A percentile compares a stretch with the other conserved stretches of the same genome.
These are phyloP conservation scores for Edolisoma coerulescens DNA, from an alignment of 2,113 vertebrate species.

Conservation along the genomic window DNA sequence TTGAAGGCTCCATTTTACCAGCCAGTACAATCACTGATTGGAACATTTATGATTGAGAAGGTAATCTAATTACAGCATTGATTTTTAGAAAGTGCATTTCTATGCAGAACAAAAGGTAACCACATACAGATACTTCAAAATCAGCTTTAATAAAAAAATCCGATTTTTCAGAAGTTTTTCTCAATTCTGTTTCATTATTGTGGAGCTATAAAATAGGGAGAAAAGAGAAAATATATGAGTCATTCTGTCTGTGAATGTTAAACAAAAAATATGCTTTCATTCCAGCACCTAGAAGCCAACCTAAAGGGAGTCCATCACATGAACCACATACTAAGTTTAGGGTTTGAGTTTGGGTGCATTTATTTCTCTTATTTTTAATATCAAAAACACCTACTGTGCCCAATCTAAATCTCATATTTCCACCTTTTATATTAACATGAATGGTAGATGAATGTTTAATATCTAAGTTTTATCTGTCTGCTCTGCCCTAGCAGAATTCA, in stretches of 20 bases:
- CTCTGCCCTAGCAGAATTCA: not conserved
- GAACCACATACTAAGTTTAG: not conserved
- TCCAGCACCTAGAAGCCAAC: not conserved
- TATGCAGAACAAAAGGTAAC: not conserved
- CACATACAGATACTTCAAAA: not conserved
- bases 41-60: not conserved
- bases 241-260: not conserved
- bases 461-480: not conserved
- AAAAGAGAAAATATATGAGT: not conserved
- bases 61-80: not conserved
- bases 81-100: not conserved
- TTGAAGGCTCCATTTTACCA: not conserved
- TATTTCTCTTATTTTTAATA: not conserved
- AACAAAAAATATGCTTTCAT: not conserved
- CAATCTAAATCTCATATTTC: not conserved
- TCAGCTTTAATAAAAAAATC: not conserved
- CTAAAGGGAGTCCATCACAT: not conserved
- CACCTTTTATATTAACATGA: not conserved
- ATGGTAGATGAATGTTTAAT: not conserved
- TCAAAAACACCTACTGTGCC: not conserved
- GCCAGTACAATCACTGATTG: not conserved
- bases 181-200: not conserved
- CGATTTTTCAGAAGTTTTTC: not conserved
- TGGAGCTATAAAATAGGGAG: not conserved
- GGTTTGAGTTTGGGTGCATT: not conserved